Base-by-base conservation (phyloP, 2,888 invertebrate species). In the Sinodicranocentrus sp. region DNA sequence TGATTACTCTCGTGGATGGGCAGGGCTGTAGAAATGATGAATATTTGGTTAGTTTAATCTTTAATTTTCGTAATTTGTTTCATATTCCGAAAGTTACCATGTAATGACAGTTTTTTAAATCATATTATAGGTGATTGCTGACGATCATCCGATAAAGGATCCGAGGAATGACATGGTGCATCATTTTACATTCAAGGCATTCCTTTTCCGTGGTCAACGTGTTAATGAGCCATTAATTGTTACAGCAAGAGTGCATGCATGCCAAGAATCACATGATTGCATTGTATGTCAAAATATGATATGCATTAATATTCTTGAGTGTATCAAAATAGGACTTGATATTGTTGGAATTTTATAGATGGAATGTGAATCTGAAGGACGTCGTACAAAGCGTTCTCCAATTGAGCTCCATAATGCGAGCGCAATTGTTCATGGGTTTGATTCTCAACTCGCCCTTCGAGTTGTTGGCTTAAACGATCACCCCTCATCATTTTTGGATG, bases 161-260 rank as follows among this genome's bases (percentile, higher is more conserved):
- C 87, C 88, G 17, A 68, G 87, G 43, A 89, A 89, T 63, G 87
- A 87, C 21, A 82, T 89, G 48, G 84, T 89, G 0, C 85, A 88
- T 77, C 88, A 88, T 26, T 89, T 89, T 71, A 87, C 85, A 1
- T 89, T 89, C 76, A 88, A 87, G 61, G 89, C 89, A 10, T 89
- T 89, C 52, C 85, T 88, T 2, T 89, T 89, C 75, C 84, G 88
- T 17, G 89, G 89, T 13, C 89, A 89, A 57, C 84, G 87, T 57
- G 87, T 86, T n/a, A 86, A 86, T 54, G 89, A 89, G 76, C 89
- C 89, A 0, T 73, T 89, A 10, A 85, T 89, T 43, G 85, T 89
- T 3, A 89, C 89, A 10, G 88, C 88, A 10, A 87, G 85, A 80
- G 88, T 89, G 10, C 87, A 87, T 52, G 89, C 88, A 13, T 89